phyloP scores from a whole-genome alignment of 2,888 invertebrate species.

The Philonicus albiceps region DNA sequence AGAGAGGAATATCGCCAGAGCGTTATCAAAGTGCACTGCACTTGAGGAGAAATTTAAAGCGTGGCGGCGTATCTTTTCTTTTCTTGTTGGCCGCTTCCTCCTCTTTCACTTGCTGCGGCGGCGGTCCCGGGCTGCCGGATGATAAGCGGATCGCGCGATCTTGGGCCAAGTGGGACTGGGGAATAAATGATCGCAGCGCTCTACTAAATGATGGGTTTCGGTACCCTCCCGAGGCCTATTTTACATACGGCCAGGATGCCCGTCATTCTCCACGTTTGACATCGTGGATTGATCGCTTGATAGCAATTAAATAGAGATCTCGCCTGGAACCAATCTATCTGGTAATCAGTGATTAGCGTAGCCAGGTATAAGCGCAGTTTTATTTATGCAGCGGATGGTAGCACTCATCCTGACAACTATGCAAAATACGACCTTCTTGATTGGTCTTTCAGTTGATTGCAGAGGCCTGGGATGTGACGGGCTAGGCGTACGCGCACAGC shows the following conservation, averaged over 20 bases:
- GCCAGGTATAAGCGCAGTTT: not conserved
- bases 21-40: slow-evolving; percentile 31
- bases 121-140: not conserved
- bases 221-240: slow-evolving; percentile 35
- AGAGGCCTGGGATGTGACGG: not conserved
- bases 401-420: slow-evolving; percentile 31
- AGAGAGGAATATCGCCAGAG: not conserved
- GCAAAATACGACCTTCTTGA: slow-evolving; percentile 39
- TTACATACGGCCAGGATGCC: not conserved
- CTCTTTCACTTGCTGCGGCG: slow-evolving; percentile 4
- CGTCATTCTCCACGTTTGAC: slow-evolving; percentile 35
- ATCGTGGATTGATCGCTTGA: slow-evolving; percentile 37
- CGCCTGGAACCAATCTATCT: slow-evolving; percentile 38
- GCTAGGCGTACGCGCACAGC: slow-evolving; percentile 26
- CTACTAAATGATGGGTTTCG: slow-evolving; percentile 32
- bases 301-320: slow-evolving; percentile 43
- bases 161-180: not conserved
- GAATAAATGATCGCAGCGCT: not conserved
- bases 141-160: slow-evolving; percentile 21
- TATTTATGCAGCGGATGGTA: slow-evolving; percentile 30
- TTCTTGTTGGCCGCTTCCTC: slow-evolving; percentile 32
- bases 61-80: not conserved
- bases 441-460: slow-evolving; percentile 1
- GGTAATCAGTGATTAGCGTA: slow-evolving; percentile 29
- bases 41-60: slow-evolving; percentile 35